Conservation (phyloP, 2,888 invertebrate species). For the Strigamia transsilvanica region DNA sequence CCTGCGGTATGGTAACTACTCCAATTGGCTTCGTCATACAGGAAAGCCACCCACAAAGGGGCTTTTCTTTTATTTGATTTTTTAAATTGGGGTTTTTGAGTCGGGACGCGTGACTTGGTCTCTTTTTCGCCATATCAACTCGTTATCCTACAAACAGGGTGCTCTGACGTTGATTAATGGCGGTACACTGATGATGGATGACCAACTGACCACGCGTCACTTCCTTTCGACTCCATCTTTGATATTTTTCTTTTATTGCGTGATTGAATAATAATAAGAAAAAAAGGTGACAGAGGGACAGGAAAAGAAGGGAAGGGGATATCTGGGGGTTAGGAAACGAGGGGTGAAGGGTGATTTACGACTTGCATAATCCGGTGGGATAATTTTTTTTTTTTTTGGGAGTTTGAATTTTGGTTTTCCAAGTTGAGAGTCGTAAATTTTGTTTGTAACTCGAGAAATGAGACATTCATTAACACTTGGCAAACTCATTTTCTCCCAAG, state of each 20-base stretch:
- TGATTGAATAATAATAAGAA: neutral
- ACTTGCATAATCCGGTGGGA: neutral
- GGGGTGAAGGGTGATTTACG: neutral
- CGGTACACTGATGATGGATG: neutral
- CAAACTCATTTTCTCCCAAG: slow-evolving; percentile 8
- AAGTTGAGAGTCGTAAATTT: neutral
- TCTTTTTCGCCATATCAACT: neutral
- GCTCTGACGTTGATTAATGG: slow-evolving; percentile 2
- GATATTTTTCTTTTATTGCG: neutral
- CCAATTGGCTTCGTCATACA: too few relatives aligned
- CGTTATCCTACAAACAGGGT: neutral
- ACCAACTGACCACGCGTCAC: slow-evolving; percentile 8
- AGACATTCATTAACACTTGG: slow-evolving; percentile 8
- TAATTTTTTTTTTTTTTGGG: neutral
- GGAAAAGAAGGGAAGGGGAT: neutral
- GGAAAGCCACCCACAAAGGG: too few relatives aligned
- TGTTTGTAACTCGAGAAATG: slow-evolving; percentile 8
- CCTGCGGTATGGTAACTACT: too few relatives aligned
- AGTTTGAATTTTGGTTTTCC: neutral
- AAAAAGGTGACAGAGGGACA: too few relatives aligned
- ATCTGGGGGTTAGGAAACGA: neutral
- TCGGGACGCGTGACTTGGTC: neutral
- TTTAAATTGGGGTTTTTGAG: too few relatives aligned
- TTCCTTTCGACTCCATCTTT: neutral
- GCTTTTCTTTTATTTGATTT: too few relatives aligned